Evolutionary conservation across 2,888 invertebrate species (phyloP).

Genomic region (Euzophera pinguis): DNA sequence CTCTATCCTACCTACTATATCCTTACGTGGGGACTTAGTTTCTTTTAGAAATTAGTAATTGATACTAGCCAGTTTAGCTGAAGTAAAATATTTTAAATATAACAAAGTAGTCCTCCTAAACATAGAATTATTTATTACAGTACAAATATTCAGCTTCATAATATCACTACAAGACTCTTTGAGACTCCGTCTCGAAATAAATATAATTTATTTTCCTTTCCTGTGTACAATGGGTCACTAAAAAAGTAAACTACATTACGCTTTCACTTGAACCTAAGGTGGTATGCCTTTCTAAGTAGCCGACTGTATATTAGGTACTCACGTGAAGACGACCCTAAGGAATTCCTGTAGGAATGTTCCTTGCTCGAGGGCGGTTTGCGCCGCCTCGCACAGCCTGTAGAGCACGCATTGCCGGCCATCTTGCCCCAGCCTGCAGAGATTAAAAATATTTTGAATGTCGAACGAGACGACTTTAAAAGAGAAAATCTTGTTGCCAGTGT

Average conservation of each 20-base stretch:
- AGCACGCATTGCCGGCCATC: conserved; percentile 82
- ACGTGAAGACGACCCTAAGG: conserved; percentile 83
- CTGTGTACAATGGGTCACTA: too few relatives aligned
- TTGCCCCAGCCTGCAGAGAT: conserved; percentile 66
- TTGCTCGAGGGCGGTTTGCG: conserved; percentile 49
- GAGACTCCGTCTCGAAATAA: neutral
- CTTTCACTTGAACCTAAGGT: too few relatives aligned
- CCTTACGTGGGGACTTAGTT: too few relatives aligned
- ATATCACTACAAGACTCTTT: neutral
- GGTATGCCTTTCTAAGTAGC: too few relatives aligned
- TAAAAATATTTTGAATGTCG: conserved; percentile 24
- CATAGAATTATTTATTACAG: too few relatives aligned
- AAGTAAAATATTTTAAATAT: too few relatives aligned
- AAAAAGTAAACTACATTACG: too few relatives aligned
- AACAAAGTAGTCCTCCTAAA: too few relatives aligned
- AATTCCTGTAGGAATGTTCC: conserved; percentile 84
- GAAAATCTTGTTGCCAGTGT: conserved; percentile 1
- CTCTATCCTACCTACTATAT: too few relatives aligned
- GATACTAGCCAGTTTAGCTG: too few relatives aligned
- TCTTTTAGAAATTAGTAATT: too few relatives aligned
- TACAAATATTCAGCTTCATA: neutral
- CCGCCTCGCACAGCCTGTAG: conserved; percentile 83
- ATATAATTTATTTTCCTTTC: conserved; percentile 4
- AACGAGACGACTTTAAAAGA: neutral
- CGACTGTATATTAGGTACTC: conserved; percentile 58